Evolutionary conservation across 2,888 invertebrate species (phyloP).

Genomic region (Schizotus pectinicornis): DNA sequence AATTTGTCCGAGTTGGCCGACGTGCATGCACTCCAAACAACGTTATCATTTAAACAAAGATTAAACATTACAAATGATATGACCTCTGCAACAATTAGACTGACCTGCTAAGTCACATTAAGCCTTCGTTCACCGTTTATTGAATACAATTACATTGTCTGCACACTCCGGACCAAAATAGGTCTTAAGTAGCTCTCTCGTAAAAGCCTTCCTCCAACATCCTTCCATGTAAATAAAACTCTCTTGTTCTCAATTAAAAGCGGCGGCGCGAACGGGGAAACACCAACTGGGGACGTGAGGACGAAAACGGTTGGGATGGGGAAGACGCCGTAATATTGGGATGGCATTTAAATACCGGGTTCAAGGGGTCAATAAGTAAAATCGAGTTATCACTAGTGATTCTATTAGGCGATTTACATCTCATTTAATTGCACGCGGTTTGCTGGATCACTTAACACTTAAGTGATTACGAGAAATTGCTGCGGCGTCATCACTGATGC

Average conservation of each 20-base stretch:
- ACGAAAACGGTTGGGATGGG: constrained; percentile 9
- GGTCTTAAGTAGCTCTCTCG: constrained; percentile 41
- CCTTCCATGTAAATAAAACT: constrained; percentile 11
- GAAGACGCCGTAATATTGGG: constrained; percentile 22
- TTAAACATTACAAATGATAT: constrained; percentile 60
- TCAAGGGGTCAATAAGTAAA: constrained; percentile 44
- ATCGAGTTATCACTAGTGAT: constrained; percentile 46
- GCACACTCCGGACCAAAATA: constrained; percentile 43
- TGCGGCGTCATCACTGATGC: background rate
- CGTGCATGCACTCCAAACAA: constrained; percentile 51
- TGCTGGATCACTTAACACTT: constrained; percentile 17
- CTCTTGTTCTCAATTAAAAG: constrained; percentile 28
- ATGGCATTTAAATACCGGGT: constrained; percentile 34
- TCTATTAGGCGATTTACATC: constrained; percentile 39
- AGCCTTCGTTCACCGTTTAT: constrained; percentile 54
- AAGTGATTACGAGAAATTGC: background rate
- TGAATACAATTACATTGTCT: constrained; percentile 55
- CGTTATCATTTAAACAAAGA: constrained; percentile 57
- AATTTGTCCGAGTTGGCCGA: constrained; percentile 28
- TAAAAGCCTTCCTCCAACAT: constrained; percentile 26
- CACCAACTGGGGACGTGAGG: constrained; percentile 12
- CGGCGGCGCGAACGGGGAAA: constrained; percentile 6
- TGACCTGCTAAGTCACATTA: constrained; percentile 57
- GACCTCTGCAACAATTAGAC: constrained; percentile 60
- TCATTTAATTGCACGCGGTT: constrained; percentile 24